Percentiles rank a stretch among this genome's conserved stretches.
phyloP scores from a whole-genome alignment of 2,797 vertebrate genomes.

The Distichodus sexfasciatus region DNA sequence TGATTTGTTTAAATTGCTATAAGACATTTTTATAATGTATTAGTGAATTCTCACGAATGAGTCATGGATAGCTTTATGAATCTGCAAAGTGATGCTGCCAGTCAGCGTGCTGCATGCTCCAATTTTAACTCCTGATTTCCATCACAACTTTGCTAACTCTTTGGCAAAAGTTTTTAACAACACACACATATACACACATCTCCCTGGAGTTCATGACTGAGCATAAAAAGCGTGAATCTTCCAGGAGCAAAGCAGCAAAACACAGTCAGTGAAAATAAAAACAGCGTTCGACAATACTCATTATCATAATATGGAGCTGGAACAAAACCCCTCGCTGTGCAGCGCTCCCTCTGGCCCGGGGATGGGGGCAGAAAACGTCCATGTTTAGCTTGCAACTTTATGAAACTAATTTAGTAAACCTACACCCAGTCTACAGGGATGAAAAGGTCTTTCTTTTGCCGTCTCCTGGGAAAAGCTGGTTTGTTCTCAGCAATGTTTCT shows the following conservation, averaged over 20 bases:
- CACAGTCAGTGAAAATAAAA: not conserved
- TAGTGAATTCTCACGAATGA: no score
- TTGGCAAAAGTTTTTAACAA: not conserved
- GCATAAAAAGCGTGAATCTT: not conserved
- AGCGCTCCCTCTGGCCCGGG: not conserved
- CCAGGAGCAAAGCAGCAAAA: not conserved
- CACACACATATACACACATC: not conserved
- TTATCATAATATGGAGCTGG: slow-evolving; percentile 10
- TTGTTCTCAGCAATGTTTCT: slow-evolving; percentile 1
- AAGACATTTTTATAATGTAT: no score
- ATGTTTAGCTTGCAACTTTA: not conserved
- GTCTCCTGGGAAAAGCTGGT: not conserved
- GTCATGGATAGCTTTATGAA: no score
- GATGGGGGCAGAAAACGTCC: not conserved
- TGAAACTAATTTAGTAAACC: not conserved
- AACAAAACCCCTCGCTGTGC: not conserved
- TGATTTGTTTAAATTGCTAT: no score
- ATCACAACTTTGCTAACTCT: slow-evolving; percentile 2
- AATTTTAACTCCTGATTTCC: not conserved
- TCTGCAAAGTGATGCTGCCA: no score
- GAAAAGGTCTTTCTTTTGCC: not conserved
- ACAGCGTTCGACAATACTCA: not conserved
- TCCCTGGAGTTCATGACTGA: not conserved
- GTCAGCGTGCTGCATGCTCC: no score
- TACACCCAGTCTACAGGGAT: slow-evolving; percentile 1